Evolutionary conservation across 1,140 invertebrate genomes (phyloP), one percentile per base, ranked within the genome.

Genomic region (Oedothorax gibbosus): DNA sequence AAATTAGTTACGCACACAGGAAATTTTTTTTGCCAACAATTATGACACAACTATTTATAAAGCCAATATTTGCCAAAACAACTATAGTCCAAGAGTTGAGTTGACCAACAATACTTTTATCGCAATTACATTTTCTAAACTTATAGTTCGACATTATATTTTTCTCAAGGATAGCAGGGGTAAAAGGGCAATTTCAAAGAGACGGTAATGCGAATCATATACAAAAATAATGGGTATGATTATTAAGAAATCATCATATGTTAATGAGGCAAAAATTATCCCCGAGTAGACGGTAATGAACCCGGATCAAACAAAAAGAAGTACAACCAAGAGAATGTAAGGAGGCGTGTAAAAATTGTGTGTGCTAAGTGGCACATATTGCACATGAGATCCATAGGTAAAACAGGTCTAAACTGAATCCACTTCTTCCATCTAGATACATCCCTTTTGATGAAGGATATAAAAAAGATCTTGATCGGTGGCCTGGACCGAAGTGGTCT

Each of bases 361-460:
- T 56, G 35, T 81, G 54, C 53, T 71, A 82, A 82, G 68, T 73
- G 57, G 80, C 69, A 73, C 80, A 82, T 82, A 82, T 71, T 64
- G 69, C 68, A 82, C 80, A 82, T 11, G 21, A 66, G 62, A 66
- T 79, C 64, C 72, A 35, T 51, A 50, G 68, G 80, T 64, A 72
- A 53, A 82, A 82, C 80, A 82, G 80, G 80, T 82, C 72, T 57
- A 71, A 73, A n/a, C 53, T 20, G 72, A 73, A 53, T 71, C 54
- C 79, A 53, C 72, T 66, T 20, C 77, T 68, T 78, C 76, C 60
- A 54, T 57, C 54, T 62, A 56, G 79, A 72, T 62, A 15, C 66
- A 60, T 81, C 68, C 60, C 51, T 53, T 79, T 62, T 71, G 80
- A 82, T 82, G 56, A 82, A 64, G 80, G 35, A 71, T 50, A 73